Conservation (phyloP, 2,797 vertebrate species). For the Tokudaia muenninki region DNA sequence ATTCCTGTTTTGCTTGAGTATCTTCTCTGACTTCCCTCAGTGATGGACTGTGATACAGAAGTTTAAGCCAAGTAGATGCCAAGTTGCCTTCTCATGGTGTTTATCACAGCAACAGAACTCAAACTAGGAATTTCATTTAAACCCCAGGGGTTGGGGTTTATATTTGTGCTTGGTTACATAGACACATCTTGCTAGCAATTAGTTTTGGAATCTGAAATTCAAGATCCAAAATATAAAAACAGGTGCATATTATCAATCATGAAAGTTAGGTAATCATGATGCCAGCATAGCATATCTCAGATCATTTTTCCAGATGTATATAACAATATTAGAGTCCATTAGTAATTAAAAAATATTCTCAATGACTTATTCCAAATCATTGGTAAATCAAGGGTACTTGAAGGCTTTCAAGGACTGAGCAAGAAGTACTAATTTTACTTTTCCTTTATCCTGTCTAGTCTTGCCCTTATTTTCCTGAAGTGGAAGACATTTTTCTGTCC, state of each 20-base stretch:
- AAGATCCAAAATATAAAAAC: neutral
- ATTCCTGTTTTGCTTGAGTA: neutral
- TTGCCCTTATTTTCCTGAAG: neutral
- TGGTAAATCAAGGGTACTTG: neutral
- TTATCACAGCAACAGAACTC: neutral
- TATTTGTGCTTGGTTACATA: neutral
- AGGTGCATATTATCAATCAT: slow-evolving; percentile 42
- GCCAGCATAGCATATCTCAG: neutral
- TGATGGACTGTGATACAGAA: neutral
- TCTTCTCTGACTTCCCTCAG: neutral
- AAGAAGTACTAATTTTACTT: neutral
- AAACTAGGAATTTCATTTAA: neutral
- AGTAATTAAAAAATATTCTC: neutral
- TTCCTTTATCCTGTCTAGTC: neutral
- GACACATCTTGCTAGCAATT: neutral
- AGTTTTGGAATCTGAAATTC: slow-evolving; percentile 3
- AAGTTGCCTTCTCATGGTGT: neutral
- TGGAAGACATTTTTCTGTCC: neutral
- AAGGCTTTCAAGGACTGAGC: neutral
- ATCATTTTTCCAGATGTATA: slow-evolving; percentile 41
- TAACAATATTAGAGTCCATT: slow-evolving; percentile 5
- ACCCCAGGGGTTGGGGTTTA: neutral
- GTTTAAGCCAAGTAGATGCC: neutral
- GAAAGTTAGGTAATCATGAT: slow-evolving; percentile 24
- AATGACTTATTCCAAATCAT: neutral